Percentiles rank a stretch among this genome's conserved stretches.
phyloP scores from a whole-genome alignment of 2,888 invertebrate species.

The Nephrotoma appendiculata region DNA sequence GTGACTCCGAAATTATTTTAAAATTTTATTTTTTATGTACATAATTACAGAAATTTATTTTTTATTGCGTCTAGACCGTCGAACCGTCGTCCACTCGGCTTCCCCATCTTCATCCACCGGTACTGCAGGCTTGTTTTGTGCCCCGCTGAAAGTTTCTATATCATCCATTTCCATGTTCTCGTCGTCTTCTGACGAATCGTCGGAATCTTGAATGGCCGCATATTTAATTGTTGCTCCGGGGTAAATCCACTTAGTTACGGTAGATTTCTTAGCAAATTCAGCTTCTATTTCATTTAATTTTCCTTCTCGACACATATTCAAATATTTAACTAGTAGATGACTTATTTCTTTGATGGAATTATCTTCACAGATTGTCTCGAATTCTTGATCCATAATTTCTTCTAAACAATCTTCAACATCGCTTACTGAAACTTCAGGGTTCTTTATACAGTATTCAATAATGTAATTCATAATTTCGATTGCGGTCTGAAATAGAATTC shows the following conservation, averaged over 20 bases:
- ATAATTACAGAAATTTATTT: background rate
- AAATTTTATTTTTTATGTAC: background rate
- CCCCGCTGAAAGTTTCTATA: conserved; percentile 21
- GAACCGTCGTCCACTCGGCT: conserved; percentile 53
- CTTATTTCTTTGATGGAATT: conserved; percentile 54
- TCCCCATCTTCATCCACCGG: conserved; percentile 30
- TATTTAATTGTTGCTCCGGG: conserved; percentile 33
- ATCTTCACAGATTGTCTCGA: conserved; percentile 57
- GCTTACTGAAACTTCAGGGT: conserved; percentile 39
- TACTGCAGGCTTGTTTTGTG: conserved; percentile 19
- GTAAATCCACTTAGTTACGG: conserved; percentile 41
- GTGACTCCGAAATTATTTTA: background rate
- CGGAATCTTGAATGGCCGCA: background rate
- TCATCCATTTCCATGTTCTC: conserved; percentile 26
- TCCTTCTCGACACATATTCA: conserved; percentile 40
- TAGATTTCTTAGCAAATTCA: conserved; percentile 44
- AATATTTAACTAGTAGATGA: conserved; percentile 37
- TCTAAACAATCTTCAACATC: conserved; percentile 49
- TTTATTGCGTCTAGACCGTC: conserved; percentile 20
- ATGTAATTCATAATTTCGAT: conserved; percentile 48
- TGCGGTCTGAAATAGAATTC: conserved; percentile 37
- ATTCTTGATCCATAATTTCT: conserved; percentile 58
- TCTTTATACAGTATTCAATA: conserved; percentile 45
- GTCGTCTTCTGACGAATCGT: conserved; percentile 26
- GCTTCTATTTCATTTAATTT: conserved; percentile 39